These are phyloP conservation scores for Gasterosteus nipponicus DNA, from an alignment of 2,113 vertebrate genomes.

Conservation along the genomic window DNA sequence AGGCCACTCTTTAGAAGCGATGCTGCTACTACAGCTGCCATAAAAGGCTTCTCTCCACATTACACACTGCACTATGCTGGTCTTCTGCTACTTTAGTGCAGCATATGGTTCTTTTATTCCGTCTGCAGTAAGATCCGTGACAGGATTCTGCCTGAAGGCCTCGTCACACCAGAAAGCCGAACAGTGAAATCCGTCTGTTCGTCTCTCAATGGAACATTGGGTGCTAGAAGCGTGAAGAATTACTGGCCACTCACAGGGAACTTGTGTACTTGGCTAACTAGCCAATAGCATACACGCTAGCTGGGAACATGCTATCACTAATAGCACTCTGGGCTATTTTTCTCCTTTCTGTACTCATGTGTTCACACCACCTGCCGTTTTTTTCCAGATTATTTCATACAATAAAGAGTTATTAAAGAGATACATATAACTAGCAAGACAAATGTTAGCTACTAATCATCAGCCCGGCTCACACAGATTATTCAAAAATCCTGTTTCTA, in stretches of 20 bases:
- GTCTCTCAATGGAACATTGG: background rate
- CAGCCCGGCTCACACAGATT: background rate
- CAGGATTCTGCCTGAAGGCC: constrained; percentile 5
- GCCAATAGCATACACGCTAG: background rate
- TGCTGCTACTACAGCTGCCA: constrained; percentile 32
- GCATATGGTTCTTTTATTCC: constrained; percentile 8
- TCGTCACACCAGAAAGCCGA: constrained; percentile 5
- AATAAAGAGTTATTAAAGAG: background rate
- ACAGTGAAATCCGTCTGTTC: background rate
- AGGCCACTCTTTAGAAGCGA: constrained; percentile 46
- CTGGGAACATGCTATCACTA: background rate
- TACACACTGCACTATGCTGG: constrained; percentile 33
- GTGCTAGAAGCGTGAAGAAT: background rate
- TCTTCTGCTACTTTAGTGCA: constrained; percentile 21
- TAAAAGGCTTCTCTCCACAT: constrained; percentile 32
- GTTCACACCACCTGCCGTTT: background rate
- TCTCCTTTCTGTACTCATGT: too few relatives aligned
- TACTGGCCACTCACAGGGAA: background rate
- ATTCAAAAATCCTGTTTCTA: background rate
- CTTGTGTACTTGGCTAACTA: background rate
- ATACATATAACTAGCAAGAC: background rate
- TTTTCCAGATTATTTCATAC: background rate
- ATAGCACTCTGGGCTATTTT: background rate
- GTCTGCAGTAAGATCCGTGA: constrained; percentile 5
- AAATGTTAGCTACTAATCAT: background rate